A percentile compares a stretch with the other conserved stretches of the same genome.
Conservation (phyloP, 2,797 vertebrate genomes). For the Denticeps clupeoides region DNA sequence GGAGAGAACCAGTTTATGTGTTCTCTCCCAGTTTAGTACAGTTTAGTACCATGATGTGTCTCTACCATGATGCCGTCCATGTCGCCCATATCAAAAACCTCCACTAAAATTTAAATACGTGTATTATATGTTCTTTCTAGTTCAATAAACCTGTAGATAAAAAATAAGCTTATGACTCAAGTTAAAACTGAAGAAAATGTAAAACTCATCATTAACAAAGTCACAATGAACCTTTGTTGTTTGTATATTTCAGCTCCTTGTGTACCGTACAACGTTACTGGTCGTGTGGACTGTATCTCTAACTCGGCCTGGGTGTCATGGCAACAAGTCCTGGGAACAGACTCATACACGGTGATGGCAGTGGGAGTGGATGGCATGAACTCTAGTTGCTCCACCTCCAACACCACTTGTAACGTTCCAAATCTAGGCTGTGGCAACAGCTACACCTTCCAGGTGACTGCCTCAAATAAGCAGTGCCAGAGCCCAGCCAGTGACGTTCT, state of each 20-base stretch:
- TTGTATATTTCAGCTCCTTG: conserved; percentile 49
- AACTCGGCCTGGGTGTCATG: conserved; percentile 53
- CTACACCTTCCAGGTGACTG: conserved; percentile 47
- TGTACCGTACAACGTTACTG: conserved; percentile 38
- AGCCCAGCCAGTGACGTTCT: conserved; percentile 40
- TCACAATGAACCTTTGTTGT: neutral
- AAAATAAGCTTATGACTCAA: too few relatives aligned
- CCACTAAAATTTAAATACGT: too few relatives aligned
- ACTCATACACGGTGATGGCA: conserved; percentile 42
- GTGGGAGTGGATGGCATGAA: conserved; percentile 16
- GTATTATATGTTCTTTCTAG: too few relatives aligned
- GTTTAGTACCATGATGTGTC: too few relatives aligned
- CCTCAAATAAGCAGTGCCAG: conserved; percentile 38
- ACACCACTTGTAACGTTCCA: conserved; percentile 45
- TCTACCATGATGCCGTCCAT: too few relatives aligned
- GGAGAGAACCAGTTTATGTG: too few relatives aligned
- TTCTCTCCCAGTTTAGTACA: too few relatives aligned
- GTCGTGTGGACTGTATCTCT: conserved; percentile 44
- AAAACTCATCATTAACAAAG: too few relatives aligned
- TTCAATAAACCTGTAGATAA: too few relatives aligned
- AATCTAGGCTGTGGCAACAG: conserved; percentile 48
- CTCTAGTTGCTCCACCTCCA: conserved; percentile 42
- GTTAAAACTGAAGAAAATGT: too few relatives aligned
- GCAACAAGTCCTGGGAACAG: conserved; percentile 30
- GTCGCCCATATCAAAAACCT: too few relatives aligned